Evolutionary conservation across 2,797 vertebrate genomes (phyloP).

Genomic region (Tamandua tetradactyla): DNA sequence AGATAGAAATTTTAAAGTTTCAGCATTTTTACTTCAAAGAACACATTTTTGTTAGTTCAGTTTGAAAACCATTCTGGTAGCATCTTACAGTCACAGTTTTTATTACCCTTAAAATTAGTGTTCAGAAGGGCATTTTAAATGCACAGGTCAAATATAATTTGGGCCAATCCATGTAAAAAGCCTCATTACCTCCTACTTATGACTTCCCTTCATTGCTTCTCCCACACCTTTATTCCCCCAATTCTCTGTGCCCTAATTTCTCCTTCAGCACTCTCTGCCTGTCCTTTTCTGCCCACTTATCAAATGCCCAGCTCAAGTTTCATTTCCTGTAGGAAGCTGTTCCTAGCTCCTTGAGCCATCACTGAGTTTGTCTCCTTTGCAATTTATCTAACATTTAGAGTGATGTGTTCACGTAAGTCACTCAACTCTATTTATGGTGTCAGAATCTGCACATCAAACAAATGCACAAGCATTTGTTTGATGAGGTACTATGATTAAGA

Average conservation of each 20-base stretch:
- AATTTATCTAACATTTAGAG: background rate
- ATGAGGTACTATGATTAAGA: background rate
- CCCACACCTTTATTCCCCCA: background rate
- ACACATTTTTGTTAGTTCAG: background rate
- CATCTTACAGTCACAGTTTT: background rate
- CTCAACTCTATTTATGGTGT: background rate
- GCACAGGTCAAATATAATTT: background rate
- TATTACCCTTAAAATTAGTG: background rate
- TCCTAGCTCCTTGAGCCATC: background rate
- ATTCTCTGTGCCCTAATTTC: background rate
- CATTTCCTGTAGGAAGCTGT: background rate
- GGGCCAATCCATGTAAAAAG: background rate
- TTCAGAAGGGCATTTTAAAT: background rate
- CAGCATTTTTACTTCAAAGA: background rate
- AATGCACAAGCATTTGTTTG: background rate
- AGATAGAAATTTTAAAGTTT: background rate
- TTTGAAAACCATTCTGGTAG: background rate
- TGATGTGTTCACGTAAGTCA: background rate
- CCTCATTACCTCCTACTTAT: background rate
- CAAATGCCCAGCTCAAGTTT: background rate
- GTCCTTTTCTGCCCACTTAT: background rate
- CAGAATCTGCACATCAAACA: background rate
- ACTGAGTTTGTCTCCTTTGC: background rate
- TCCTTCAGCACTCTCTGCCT: background rate
- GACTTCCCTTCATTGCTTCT: background rate